These are phyloP conservation scores for Melopsittacus undulatus DNA, from an alignment of 2,797 vertebrate species.

Conservation along the genomic window DNA sequence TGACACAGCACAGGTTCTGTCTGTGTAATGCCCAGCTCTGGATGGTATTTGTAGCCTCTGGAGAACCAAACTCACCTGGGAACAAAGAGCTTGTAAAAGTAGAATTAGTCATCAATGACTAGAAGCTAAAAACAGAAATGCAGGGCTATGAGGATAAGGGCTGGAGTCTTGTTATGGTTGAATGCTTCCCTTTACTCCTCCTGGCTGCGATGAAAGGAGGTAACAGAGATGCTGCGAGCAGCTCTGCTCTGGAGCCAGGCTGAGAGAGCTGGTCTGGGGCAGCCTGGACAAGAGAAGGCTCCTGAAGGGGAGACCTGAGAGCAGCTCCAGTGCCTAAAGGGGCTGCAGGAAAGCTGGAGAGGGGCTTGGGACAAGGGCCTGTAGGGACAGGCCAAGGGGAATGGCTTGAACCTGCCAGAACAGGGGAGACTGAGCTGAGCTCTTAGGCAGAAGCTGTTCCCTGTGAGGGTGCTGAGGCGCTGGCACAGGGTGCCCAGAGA, in stretches of 20 bases:
- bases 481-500: too few relatives aligned
- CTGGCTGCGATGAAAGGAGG: not conserved
- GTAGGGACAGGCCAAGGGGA: too few relatives aligned
- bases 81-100: not conserved
- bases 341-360: too few relatives aligned
- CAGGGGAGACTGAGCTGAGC: too few relatives aligned
- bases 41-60: not conserved
- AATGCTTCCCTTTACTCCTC: not conserved
- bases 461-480: too few relatives aligned
- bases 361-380: too few relatives aligned
- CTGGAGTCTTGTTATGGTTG: not conserved
- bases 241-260: not conserved
- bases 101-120: not conserved
- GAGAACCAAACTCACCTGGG: not conserved
- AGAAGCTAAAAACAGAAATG: not conserved
- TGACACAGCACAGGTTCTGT: not conserved
- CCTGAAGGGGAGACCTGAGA: too few relatives aligned
- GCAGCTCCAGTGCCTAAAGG: too few relatives aligned
- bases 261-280: not conserved
- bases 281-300: not conserved
- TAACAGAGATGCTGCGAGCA: not conserved
- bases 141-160: not conserved
- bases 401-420: too few relatives aligned
- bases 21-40: not conserved
- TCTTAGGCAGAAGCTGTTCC: too few relatives aligned